phyloP scores from a whole-genome alignment of 2,113 vertebrate genomes.

The Scomber japonicus region DNA sequence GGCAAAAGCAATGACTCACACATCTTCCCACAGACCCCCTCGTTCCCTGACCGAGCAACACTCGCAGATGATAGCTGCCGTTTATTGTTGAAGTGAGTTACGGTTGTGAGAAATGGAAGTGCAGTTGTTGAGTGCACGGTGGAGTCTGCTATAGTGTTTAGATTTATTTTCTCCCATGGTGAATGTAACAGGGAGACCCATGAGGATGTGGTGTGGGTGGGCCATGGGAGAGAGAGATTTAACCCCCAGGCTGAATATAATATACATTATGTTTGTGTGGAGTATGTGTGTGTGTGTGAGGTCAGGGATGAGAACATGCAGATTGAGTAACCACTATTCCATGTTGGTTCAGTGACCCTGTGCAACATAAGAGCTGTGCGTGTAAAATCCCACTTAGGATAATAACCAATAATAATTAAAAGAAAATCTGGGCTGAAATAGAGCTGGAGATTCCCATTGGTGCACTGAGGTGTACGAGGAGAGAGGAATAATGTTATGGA shows the following conservation, averaged over 20 bases:
- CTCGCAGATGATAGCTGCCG: background rate
- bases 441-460: constrained; percentile 44
- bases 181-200: constrained; percentile 6
- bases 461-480: constrained; percentile 8
- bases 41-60: too few relatives aligned
- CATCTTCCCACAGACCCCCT: too few relatives aligned
- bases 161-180: background rate
- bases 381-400: constrained; percentile 65
- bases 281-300: constrained; percentile 6
- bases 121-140: background rate
- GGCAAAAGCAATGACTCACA: too few relatives aligned
- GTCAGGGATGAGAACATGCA: constrained; percentile 56
- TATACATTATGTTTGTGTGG: constrained; percentile 29
- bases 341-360: constrained; percentile 35
- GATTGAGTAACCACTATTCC: constrained; percentile 52
- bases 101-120: background rate
- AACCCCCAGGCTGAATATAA: constrained; percentile 30
- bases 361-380: constrained; percentile 58
- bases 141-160: constrained; percentile 19
- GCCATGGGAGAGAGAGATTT: constrained; percentile 22
- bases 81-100: constrained; percentile 4
- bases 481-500: constrained; percentile 6
- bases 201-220: constrained; percentile 40
- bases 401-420: constrained; percentile 72
- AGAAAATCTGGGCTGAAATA: constrained; percentile 59